Conservation (phyloP, 2,888 invertebrate genomes). For the Erynnis tages region DNA sequence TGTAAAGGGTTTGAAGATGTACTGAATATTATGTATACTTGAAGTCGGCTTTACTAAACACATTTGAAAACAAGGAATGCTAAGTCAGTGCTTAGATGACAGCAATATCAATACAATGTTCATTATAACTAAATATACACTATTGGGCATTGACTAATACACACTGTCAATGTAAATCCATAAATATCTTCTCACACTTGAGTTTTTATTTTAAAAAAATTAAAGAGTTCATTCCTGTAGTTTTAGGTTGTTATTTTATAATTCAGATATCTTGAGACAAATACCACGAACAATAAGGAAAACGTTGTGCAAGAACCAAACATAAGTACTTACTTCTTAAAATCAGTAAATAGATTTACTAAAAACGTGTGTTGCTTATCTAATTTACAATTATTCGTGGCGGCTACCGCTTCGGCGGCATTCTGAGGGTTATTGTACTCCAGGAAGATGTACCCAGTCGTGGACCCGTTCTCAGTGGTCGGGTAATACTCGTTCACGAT, state of each 20-base stretch:
- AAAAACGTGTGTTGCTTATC: conserved; percentile 97
- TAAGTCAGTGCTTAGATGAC: no score
- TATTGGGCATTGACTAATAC: no score
- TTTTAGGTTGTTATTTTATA: no score
- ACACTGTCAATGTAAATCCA: no score
- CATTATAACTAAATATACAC: no score
- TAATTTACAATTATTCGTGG: conserved; percentile 95
- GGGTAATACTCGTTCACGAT: conserved; percentile 96
- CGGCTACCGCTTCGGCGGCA: conserved; percentile 94
- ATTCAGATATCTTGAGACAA: no score
- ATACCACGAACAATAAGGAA: no score
- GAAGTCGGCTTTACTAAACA: neutral
- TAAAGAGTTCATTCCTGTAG: no score
- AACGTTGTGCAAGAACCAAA: neutral
- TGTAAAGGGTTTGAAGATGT: neutral
- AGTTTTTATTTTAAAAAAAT: no score
- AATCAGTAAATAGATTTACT: conserved; percentile 97
- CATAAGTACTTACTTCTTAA: conserved; percentile 88
- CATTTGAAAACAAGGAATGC: no score
- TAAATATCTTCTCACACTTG: no score
- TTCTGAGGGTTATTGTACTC: conserved; percentile 92
- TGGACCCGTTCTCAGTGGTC: conserved; percentile 89
- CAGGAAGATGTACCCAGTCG: conserved; percentile 96
- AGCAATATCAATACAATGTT: no score
- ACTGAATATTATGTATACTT: neutral